phyloP scores from a whole-genome alignment of 2,113 vertebrate species.

The Apodemus sylvaticus region DNA sequence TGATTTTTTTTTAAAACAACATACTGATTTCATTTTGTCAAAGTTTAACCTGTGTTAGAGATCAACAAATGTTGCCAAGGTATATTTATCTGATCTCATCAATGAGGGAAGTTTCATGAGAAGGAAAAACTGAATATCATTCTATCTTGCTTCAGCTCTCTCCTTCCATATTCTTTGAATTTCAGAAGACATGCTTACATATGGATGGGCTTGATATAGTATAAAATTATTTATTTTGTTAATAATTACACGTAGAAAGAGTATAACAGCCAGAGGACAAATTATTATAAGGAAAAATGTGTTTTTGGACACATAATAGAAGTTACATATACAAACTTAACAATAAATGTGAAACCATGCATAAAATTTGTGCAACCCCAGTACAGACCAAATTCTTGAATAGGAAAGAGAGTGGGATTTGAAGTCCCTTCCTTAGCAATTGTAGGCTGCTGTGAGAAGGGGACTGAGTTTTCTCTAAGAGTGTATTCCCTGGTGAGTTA shows the following conservation, averaged over 20 bases:
- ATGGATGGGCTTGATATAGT: neutral
- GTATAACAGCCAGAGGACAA: neutral
- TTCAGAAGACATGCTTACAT: neutral
- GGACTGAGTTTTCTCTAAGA: neutral
- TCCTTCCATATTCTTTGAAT: neutral
- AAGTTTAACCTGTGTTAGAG: neutral
- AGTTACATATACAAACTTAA: neutral
- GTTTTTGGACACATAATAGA: neutral
- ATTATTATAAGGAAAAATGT: neutral
- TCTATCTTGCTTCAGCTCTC: neutral
- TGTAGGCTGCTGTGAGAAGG: neutral
- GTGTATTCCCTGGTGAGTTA: neutral
- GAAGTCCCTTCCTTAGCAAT: neutral
- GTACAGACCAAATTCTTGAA: neutral
- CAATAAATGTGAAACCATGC: neutral
- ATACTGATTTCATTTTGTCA: neutral
- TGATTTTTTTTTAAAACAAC: neutral
- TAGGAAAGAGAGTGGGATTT: fast-evolving
- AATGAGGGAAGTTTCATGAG: neutral
- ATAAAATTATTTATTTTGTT: neutral
- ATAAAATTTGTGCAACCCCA: neutral
- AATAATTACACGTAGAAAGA: neutral
- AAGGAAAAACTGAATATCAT: neutral
- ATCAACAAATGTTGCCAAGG: neutral
- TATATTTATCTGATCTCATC: neutral